These are phyloP conservation scores for Bostrychus sinensis DNA, from an alignment of 2,113 vertebrate species.

Conservation along the genomic window DNA sequence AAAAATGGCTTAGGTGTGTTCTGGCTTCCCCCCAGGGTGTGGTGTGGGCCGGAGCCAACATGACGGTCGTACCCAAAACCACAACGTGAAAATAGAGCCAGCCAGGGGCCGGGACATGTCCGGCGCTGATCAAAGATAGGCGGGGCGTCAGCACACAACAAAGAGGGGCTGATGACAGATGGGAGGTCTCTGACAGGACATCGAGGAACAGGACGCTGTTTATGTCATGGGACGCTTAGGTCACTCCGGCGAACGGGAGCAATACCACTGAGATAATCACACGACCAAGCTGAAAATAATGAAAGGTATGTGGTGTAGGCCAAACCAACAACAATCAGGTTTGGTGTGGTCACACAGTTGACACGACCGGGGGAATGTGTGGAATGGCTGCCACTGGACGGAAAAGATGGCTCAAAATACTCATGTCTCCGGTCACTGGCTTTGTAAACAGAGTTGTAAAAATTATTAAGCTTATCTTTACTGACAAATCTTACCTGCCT, in stretches of 20 bases:
- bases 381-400: slow-evolving; percentile 29
- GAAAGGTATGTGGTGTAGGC: not conserved
- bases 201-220: slow-evolving; percentile 19
- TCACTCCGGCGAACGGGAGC: slow-evolving; percentile 2
- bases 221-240: slow-evolving; percentile 21
- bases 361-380: slow-evolving; percentile 17
- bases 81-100: slow-evolving; percentile 67
- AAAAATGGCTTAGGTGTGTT: slow-evolving; percentile 74
- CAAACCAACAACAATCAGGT: not conserved
- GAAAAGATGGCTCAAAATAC: not conserved
- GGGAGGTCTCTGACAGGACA: slow-evolving; percentile 39
- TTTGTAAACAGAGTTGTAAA: not conserved
- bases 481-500: too few species aligned
- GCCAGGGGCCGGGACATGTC: slow-evolving; percentile 48
- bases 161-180: slow-evolving; percentile 58
- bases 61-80: slow-evolving; percentile 61
- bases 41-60: slow-evolving; percentile 73
- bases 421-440: not conserved
- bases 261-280: slow-evolving; percentile 7
- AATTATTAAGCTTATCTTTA: too few species aligned
- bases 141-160: slow-evolving; percentile 57
- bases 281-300: not conserved
- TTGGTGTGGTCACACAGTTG: slow-evolving; percentile 6
- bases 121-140: slow-evolving; percentile 60
- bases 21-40: slow-evolving; percentile 59